Conservation (phyloP, 1,140 invertebrate species). For the Oedothorax gibbosus region DNA sequence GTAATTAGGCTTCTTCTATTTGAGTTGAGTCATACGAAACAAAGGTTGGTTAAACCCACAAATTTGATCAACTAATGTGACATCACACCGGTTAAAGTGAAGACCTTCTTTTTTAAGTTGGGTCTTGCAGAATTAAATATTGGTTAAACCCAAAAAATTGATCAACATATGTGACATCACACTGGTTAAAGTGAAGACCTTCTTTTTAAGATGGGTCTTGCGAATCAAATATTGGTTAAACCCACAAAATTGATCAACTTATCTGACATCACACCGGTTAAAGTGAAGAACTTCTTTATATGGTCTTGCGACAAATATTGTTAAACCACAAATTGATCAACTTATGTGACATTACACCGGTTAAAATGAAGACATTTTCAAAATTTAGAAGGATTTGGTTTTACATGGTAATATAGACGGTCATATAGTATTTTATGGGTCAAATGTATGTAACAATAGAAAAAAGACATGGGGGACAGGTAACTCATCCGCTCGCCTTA, state of each 20-base stretch:
- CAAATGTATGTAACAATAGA: not conserved
- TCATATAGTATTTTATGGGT: not conserved
- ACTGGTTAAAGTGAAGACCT: not conserved
- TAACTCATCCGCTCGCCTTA: constrained; percentile 16
- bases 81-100: not conserved
- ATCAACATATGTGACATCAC: not conserved
- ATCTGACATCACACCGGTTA: not conserved
- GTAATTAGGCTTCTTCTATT: too few species aligned
- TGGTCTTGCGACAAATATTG: not conserved
- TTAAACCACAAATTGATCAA: not conserved
- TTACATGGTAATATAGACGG: not conserved
- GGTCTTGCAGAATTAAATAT: too few species aligned
- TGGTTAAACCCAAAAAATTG: too few species aligned
- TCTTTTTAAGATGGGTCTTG: too few species aligned
- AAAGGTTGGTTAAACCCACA: too few species aligned
- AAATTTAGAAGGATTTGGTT: not conserved
- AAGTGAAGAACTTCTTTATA: not conserved
- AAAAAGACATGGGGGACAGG: not conserved
- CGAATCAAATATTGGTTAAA: too few species aligned
- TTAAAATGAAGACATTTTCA: not conserved
- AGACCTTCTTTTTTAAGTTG: too few species aligned
- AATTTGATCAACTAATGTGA: not conserved
- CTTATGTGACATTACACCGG: not conserved
- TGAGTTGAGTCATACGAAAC: too few species aligned
- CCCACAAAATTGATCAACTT: not conserved